Evolutionary conservation across 2,113 vertebrate genomes (phyloP).

Genomic region (Lagopus muta): DNA sequence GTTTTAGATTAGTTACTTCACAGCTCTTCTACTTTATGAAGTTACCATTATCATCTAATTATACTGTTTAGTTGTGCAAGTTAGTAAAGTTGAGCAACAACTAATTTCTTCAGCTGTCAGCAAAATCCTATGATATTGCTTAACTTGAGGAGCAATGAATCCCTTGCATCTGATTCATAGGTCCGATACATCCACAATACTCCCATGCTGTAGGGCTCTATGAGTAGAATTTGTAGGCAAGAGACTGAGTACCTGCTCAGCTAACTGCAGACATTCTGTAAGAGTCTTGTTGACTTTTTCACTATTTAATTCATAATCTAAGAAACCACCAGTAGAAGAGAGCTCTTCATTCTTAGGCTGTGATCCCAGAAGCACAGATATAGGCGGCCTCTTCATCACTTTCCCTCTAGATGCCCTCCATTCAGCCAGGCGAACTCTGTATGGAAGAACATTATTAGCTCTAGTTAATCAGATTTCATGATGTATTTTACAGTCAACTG

Average conservation of each 20-base stretch:
- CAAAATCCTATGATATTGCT: neutral
- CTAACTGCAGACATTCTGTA: slow-evolving; percentile 71
- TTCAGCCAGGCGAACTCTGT: slow-evolving; percentile 82
- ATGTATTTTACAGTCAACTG: neutral
- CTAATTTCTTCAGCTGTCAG: neutral
- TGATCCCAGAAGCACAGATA: neutral
- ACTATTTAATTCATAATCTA: neutral
- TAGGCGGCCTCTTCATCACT: slow-evolving; percentile 81
- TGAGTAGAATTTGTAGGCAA: neutral
- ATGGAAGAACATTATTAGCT: neutral
- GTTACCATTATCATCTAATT: neutral
- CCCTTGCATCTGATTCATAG: neutral
- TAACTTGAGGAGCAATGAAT: neutral
- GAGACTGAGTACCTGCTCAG: slow-evolving; percentile 69
- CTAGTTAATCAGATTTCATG: neutral
- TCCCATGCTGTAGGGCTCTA: neutral
- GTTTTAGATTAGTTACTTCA: neutral
- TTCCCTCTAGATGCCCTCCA: slow-evolving; percentile 87
- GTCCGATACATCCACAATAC: fast-evolving
- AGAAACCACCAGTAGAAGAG: neutral
- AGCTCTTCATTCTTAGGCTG: slow-evolving; percentile 16
- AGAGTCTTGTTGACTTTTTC: slow-evolving; percentile 75
- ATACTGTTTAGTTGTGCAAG: neutral
- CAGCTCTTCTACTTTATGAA: neutral
- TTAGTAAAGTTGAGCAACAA: neutral